Conservation (phyloP, 2,113 vertebrate species). For the Oryzias melastigma region DNA sequence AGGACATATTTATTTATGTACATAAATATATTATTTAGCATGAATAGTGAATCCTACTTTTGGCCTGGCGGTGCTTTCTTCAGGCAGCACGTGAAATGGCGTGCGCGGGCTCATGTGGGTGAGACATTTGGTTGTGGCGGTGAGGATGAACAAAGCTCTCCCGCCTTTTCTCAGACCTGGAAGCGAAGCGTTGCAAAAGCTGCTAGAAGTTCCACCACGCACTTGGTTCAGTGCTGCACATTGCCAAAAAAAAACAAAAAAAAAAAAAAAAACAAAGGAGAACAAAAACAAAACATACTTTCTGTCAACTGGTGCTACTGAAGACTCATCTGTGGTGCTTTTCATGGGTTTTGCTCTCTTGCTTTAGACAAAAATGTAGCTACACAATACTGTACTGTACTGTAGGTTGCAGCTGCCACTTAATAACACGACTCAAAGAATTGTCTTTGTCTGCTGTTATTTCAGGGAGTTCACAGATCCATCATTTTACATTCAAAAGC, state of each 20-base stretch:
- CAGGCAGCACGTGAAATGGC: no score
- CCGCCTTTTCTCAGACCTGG: constrained; percentile 51
- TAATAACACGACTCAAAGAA: constrained; percentile 12
- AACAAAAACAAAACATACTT: constrained; percentile 49
- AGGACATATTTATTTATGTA: no score
- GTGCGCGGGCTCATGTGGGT: no score
- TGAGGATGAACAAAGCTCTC: not conserved
- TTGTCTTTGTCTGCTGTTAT: constrained; percentile 38
- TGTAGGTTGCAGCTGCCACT: constrained; percentile 21
- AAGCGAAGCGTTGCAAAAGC: constrained; percentile 57
- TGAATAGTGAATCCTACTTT: no score
- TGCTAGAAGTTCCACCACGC: constrained; percentile 42
- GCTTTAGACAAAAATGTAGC: constrained; percentile 71
- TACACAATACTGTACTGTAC: constrained; percentile 67
- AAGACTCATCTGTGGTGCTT: constrained; percentile 77
- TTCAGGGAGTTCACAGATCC: constrained; percentile 53
- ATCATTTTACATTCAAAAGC: not conserved
- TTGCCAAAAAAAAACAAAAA: constrained; percentile 57
- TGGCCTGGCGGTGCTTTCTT: no score
- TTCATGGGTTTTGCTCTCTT: constrained; percentile 56
- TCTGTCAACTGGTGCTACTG: constrained; percentile 81
- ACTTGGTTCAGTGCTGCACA: constrained; percentile 60
- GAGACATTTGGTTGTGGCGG: no score
- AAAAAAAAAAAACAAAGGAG: constrained; percentile 12
- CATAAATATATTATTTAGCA: no score